A percentile compares a stretch with the other conserved stretches of the same genome.
These are phyloP conservation scores for Watsonalla binaria DNA, from an alignment of 2,888 invertebrate genomes.

Conservation along the genomic window DNA sequence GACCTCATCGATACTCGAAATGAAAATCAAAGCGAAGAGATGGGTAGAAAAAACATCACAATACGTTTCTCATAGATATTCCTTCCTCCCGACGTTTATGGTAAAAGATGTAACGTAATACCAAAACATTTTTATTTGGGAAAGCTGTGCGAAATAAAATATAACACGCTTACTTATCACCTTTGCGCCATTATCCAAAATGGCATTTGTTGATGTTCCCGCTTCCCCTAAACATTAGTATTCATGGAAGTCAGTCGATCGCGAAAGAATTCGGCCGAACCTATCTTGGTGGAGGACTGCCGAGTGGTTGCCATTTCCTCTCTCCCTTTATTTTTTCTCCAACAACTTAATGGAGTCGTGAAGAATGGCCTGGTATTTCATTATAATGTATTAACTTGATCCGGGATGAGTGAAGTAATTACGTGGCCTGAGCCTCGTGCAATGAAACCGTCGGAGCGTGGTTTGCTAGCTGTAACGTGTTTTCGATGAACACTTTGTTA, in stretches of 20 bases:
- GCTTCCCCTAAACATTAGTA: conserved; percentile 63
- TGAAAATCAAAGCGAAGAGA: too few species aligned
- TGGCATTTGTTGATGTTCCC: conserved; percentile 54
- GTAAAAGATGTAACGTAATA: background rate
- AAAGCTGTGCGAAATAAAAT: conserved; percentile 11
- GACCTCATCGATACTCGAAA: too few species aligned
- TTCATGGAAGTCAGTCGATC: conserved; percentile 75
- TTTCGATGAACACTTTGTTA: too few species aligned
- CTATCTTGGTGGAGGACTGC: conserved; percentile 62
- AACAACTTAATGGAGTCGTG: conserved; percentile 72
- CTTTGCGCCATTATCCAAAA: conserved; percentile 45
- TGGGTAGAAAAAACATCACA: too few species aligned
- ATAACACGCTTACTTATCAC: conserved; percentile 30
- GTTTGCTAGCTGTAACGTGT: background rate
- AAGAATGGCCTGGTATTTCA: conserved; percentile 65
- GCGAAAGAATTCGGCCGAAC: conserved; percentile 69
- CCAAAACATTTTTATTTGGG: background rate
- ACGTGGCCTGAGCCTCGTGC: conserved; percentile 18
- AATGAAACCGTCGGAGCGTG: too few species aligned
- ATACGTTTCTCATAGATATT: too few species aligned
- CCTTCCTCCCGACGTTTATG: background rate
- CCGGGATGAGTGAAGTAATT: conserved; percentile 38
- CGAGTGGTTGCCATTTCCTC: conserved; percentile 70
- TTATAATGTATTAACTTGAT: conserved; percentile 65
- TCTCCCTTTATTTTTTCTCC: conserved; percentile 63